Evolutionary conservation across 2,888 invertebrate species (phyloP), one percentile per base, ranked within the genome.

Genomic region (Drosophila suboccidentalis): DNA sequence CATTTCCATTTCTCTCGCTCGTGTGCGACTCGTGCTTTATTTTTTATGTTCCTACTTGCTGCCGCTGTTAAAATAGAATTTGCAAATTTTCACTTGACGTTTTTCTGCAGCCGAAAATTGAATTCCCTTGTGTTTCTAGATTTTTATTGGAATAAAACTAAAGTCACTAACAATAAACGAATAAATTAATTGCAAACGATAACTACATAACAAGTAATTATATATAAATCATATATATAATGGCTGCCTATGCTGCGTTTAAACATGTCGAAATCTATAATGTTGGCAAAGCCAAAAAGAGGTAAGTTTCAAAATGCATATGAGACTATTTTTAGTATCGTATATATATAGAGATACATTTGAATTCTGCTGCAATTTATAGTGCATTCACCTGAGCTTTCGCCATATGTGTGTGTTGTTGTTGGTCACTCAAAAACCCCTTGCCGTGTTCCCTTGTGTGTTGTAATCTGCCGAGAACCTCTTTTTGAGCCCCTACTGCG

Each of bases 181-280:
- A 47, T 50, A 49, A 46, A 17, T 41, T 22, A 34, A 50, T 41
- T 32, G 11, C 19, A 67, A 55, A 44, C 63, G 46, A 55, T 60
- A 71, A 15, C 29, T 17, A 39, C 19, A 72, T 54, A 65, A 58
- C 15, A 53, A 54, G 29, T 38, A 53, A 36, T n/a, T 50, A 62
- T 15, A 61, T 41, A 55, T 49, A 55, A 55, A n/a, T 71, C 49
- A 69, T 71, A 72, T 71, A 72, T 65, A 83, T 92, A 91, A 97
- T 97, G 97, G 97, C 97, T 93, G 96, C 97, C 92, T 97, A 97
- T 94, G 97, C 97, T 92, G 96, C 97, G 87, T 97, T 97, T 94
- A 96, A 97, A 94, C 97, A 97, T 94, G 96, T 98, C 93, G 97
- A 97, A 94, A 95, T 98, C 90, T 97, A 97, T 95, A 97, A 97